A percentile compares a stretch with the other conserved stretches of the same genome.
Conservation (phyloP, 2,113 vertebrate genomes). For the Protobothrops flavoviridis region DNA sequence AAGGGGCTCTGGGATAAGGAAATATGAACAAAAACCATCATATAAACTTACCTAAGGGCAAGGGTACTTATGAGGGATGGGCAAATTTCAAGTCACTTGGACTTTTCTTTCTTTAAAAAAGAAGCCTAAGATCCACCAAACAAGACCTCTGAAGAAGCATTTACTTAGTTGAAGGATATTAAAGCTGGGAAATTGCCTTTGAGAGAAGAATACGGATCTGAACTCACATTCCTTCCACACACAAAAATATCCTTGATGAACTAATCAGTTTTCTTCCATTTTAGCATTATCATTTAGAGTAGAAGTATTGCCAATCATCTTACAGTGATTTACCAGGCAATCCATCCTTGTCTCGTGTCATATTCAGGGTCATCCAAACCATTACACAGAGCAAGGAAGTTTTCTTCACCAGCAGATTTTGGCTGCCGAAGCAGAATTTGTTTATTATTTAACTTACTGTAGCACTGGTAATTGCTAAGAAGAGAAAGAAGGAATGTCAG, state of each 20-base stretch:
- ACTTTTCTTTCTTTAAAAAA: background rate
- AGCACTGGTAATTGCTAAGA: background rate
- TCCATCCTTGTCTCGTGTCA: background rate
- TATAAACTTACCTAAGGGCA: background rate
- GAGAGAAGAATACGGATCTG: background rate
- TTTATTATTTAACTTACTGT: background rate
- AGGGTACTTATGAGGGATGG: background rate
- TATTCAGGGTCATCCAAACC: background rate
- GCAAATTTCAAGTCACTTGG: too few species aligned
- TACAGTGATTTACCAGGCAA: background rate
- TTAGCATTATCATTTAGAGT: background rate
- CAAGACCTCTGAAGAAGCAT: background rate
- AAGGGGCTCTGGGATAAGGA: conserved; percentile 43
- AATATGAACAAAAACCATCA: conserved; percentile 30
- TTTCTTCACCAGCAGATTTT: background rate
- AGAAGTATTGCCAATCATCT: background rate
- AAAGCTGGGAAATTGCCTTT: background rate
- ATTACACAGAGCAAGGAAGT: background rate
- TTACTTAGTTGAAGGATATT: background rate
- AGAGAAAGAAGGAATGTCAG: background rate
- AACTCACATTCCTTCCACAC: background rate
- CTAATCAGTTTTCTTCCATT: background rate
- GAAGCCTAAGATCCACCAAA: background rate
- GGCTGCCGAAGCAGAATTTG: background rate
- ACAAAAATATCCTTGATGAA: background rate